phyloP scores from a whole-genome alignment of 2,113 vertebrate genomes.

The Erpornis zantholeuca region DNA sequence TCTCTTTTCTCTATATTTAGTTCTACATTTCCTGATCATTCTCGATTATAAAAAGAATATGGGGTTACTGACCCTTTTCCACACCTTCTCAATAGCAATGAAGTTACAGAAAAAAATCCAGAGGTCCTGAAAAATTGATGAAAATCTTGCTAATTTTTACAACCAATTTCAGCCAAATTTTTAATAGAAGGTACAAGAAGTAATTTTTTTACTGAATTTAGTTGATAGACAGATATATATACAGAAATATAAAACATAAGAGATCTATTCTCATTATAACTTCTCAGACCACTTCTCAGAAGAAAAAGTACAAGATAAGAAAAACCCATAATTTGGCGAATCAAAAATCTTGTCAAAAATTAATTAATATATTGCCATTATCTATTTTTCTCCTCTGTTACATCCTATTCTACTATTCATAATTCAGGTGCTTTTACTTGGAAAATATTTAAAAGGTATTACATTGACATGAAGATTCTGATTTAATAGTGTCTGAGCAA shows the following conservation, averaged over 20 bases:
- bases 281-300: background rate
- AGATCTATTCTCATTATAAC: background rate
- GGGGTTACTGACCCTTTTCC: conserved; percentile 63
- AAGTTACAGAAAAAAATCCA: conserved; percentile 11
- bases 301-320: background rate
- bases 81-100: conserved; percentile 16
- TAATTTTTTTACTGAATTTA: background rate
- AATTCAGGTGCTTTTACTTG: background rate
- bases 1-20: conserved; percentile 85
- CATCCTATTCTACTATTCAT: background rate
- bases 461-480: background rate
- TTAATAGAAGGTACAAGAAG: background rate
- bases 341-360: background rate
- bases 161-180: background rate
- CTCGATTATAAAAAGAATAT: conserved; percentile 66
- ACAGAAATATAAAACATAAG: background rate
- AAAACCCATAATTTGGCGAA: background rate
- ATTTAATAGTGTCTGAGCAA: background rate
- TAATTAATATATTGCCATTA: background rate
- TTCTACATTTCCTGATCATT: conserved; percentile 80
- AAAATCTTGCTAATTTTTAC: background rate
- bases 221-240: background rate
- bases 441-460: background rate
- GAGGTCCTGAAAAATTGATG: background rate
- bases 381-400: background rate